Evolutionary conservation across 2,113 vertebrate species (phyloP).

Genomic region (Pituophis catenifer): DNA sequence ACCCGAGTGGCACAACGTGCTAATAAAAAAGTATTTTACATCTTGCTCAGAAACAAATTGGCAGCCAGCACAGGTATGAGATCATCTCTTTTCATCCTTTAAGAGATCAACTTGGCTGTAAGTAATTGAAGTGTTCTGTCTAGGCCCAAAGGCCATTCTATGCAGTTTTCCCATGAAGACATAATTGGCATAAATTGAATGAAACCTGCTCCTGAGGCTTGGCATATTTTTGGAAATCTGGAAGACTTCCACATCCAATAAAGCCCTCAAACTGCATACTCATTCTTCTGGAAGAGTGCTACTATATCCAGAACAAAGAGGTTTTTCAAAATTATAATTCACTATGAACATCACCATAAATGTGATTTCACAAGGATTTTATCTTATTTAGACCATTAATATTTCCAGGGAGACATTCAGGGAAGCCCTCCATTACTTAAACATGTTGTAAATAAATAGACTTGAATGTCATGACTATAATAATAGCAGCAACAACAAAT

Average conservation of each 20-base stretch:
- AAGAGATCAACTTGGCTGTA: not conserved
- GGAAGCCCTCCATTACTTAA: not conserved
- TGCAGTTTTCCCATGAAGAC: not conserved
- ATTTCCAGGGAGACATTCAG: not conserved
- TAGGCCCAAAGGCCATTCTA: not conserved
- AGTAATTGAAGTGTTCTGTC: not conserved
- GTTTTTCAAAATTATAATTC: not conserved
- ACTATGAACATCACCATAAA: not conserved
- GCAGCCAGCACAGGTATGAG: not conserved
- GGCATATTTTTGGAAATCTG: not conserved
- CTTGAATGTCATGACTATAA: not conserved
- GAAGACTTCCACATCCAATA: not conserved
- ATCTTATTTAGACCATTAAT: not conserved
- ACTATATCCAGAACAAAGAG: not conserved
- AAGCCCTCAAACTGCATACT: not conserved
- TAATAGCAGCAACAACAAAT: not conserved
- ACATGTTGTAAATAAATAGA: not conserved
- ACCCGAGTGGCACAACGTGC: not conserved
- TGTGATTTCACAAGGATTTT: not conserved
- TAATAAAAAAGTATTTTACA: not conserved
- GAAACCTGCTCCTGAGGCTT: not conserved
- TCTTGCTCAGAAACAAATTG: not conserved
- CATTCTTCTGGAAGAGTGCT: not conserved
- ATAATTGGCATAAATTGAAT: not conserved
- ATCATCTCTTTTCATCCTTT: not conserved